phyloP scores from a whole-genome alignment of 2,797 vertebrate genomes.

The Uromys caudimaculatus region DNA sequence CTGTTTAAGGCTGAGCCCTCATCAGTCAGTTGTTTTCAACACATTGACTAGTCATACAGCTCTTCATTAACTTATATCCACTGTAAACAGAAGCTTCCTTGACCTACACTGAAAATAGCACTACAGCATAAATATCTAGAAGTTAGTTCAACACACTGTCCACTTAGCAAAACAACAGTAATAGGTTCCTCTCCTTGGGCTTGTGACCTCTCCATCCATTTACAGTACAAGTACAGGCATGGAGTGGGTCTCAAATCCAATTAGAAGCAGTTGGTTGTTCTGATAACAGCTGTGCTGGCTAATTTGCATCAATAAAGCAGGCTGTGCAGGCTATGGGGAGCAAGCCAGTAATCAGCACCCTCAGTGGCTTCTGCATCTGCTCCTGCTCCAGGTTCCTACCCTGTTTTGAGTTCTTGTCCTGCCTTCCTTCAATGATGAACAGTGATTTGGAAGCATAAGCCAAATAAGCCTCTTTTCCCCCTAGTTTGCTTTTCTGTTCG shows the following conservation, averaged over 20 bases:
- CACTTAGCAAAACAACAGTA: neutral
- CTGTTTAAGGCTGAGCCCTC: neutral
- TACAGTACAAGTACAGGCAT: neutral
- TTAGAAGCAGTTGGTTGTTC: neutral
- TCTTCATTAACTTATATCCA: neutral
- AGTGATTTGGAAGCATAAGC: neutral
- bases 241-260: neutral
- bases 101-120: neutral
- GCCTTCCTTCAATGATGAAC: neutral
- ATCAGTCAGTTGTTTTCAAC: neutral
- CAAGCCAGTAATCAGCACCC: neutral
- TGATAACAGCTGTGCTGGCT: neutral
- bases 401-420: neutral
- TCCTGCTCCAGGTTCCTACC: neutral
- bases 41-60: neutral
- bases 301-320: neutral
- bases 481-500: neutral
- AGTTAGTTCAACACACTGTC: neutral
- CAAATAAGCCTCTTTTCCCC: neutral
- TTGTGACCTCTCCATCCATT: neutral
- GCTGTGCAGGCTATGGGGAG: neutral
- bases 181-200: neutral
- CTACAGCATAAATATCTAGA: neutral
- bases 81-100: neutral
- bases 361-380: neutral